Percentiles rank a stretch among this genome's conserved stretches.
Conservation (phyloP, 2,797 vertebrate species). For the Champsocephalus esox region DNA sequence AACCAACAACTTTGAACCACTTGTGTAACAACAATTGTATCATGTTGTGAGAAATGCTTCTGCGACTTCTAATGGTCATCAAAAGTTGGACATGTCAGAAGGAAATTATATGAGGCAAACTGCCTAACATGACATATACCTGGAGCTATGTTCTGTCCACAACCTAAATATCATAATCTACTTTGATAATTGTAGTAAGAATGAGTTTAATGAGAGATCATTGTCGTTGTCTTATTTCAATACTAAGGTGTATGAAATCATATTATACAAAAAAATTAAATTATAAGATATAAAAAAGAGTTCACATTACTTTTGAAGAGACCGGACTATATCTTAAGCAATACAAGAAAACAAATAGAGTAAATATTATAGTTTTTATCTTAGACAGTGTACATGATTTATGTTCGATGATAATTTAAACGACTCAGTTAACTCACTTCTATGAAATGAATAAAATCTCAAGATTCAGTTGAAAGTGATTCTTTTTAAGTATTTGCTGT, state of each 20-base stretch:
- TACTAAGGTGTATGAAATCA: neutral
- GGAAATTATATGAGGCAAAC: neutral
- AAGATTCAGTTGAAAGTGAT: too few species aligned
- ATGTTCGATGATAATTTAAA: too few species aligned
- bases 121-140: neutral
- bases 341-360: too few species aligned
- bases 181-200: neutral
- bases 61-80: neutral
- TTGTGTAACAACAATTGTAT: constrained; percentile 5
- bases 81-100: neutral
- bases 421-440: too few species aligned
- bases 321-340: neutral
- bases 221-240: neutral
- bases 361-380: too few species aligned
- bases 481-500: too few species aligned
- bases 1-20: neutral
- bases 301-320: neutral
- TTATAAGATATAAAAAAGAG: too few species aligned
- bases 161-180: neutral
- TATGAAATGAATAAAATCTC: too few species aligned
- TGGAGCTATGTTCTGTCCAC: neutral
- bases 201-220: neutral
- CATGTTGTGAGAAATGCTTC: neutral
- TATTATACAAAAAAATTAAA: neutral
- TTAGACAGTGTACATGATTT: too few species aligned